phyloP scores from a whole-genome alignment of 2,888 invertebrate species.

The Drosophila heteroneura region DNA sequence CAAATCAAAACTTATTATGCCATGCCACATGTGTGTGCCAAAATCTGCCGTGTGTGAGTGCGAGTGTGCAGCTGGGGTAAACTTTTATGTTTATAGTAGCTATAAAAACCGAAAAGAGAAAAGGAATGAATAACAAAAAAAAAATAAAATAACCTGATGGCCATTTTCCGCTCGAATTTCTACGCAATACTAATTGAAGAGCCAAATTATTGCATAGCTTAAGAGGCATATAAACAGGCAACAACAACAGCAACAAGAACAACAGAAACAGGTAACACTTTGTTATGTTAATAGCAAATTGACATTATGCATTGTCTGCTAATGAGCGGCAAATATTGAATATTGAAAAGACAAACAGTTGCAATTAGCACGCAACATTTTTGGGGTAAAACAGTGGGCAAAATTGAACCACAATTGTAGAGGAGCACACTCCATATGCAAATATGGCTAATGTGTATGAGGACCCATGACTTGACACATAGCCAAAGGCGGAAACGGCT shows the following conservation, averaged over 20 bases:
- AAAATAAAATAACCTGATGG: constrained; percentile 35
- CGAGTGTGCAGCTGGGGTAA: constrained; percentile 45
- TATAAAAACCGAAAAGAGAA: constrained; percentile 56
- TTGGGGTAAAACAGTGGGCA: not conserved
- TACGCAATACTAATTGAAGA: constrained; percentile 74
- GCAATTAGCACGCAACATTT: constrained; percentile 43
- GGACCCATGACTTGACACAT: constrained; percentile 71
- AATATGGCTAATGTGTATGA: constrained; percentile 55
- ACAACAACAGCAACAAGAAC: constrained; percentile 9
- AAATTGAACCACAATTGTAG: not conserved
- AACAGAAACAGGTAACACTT: constrained; percentile 11
- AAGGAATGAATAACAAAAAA: constrained; percentile 21
- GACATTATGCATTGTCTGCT: constrained; percentile 27
- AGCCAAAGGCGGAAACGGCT: constrained; percentile 71
- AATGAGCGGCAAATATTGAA: constrained; percentile 54
- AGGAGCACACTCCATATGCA: constrained; percentile 49
- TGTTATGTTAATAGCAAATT: constrained; percentile 5
- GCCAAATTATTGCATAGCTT: constrained; percentile 70
- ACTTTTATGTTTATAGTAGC: constrained; percentile 76
- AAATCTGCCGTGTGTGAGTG: constrained; percentile 33
- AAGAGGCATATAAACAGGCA: constrained; percentile 59
- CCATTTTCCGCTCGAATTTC: constrained; percentile 62
- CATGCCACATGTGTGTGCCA: constrained; percentile 36
- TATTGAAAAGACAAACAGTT: constrained; percentile 40
- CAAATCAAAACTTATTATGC: constrained; percentile 80